A percentile compares a stretch with the other conserved stretches of the same genome.
These are phyloP conservation scores for Himalopsyche tibetana DNA, from an alignment of 2,888 invertebrate genomes.

Conservation along the genomic window DNA sequence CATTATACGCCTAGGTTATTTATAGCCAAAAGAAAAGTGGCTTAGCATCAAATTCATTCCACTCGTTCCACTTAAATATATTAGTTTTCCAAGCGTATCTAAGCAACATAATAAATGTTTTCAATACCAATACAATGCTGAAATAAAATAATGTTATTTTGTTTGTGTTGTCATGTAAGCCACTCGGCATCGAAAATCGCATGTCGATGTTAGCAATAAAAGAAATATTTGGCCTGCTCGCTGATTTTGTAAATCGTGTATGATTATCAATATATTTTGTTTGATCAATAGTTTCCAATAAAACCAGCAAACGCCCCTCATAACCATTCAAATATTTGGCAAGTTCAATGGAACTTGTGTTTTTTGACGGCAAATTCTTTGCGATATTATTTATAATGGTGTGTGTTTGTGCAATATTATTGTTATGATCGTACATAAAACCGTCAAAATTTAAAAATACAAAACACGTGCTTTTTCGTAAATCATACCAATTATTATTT, in stretches of 20 bases:
- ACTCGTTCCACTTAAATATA: not conserved
- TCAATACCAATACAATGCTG: not conserved
- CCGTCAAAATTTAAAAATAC: slow-evolving; percentile 3
- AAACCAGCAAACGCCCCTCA: not conserved
- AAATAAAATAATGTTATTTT: not conserved
- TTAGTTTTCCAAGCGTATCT: not conserved
- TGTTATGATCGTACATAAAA: slow-evolving; percentile 4
- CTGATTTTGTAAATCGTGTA: slow-evolving; percentile 19
- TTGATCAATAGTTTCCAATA: slow-evolving; percentile 39
- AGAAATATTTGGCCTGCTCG: slow-evolving; percentile 16
- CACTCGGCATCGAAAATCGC: slow-evolving; percentile 31
- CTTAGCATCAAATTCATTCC: not conserved
- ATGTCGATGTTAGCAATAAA: slow-evolving; percentile 20
- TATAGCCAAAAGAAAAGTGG: too few relatives aligned
- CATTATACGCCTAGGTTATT: not conserved
- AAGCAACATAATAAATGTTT: not conserved
- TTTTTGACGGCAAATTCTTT: not conserved
- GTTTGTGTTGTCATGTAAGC: slow-evolving; percentile 35
- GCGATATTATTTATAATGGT: slow-evolving; percentile 14
- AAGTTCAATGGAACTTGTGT: not conserved
- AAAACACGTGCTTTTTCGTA: not conserved
- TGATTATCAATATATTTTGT: slow-evolving; percentile 27
- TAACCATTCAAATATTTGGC: not conserved
- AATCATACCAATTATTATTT: not conserved
- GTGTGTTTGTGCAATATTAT: slow-evolving; percentile 1